phyloP scores from a whole-genome alignment of 1,140 invertebrate genomes.

The Nixonia krombeini region DNA sequence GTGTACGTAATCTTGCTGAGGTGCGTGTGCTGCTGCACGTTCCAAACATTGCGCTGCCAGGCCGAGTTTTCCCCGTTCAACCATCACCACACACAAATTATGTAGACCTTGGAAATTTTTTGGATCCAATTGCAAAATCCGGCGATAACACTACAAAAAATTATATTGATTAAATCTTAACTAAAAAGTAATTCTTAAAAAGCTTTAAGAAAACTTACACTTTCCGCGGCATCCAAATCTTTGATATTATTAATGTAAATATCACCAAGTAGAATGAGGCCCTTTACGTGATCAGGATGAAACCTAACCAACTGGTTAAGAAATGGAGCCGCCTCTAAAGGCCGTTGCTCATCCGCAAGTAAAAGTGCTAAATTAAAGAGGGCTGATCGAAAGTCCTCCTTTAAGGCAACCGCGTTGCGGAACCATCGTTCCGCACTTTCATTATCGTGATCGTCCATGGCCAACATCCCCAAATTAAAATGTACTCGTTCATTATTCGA shows the following conservation, averaged over 20 bases:
- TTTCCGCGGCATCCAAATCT: conserved; percentile 92
- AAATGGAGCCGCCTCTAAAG: conserved; percentile 93
- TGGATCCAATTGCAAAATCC: conserved; percentile 89
- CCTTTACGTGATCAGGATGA: conserved; percentile 96
- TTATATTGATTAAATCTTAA: no score
- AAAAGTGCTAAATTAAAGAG: conserved; percentile 95
- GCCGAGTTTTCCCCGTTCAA: conserved; percentile 88
- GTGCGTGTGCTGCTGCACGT: conserved; percentile 84
- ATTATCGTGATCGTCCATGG: conserved; percentile 93
- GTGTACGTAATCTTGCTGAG: conserved; percentile 92
- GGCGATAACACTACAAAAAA: conserved; percentile 85
- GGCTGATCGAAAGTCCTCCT: conserved; percentile 90
- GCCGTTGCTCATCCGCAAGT: conserved; percentile 88
- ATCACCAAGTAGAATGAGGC: conserved; percentile 93
- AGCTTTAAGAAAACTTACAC: conserved; percentile 73
- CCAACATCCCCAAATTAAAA: conserved; percentile 96
- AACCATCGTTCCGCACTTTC: conserved; percentile 92
- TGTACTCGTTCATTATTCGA: conserved; percentile 88
- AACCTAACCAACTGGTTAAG: conserved; percentile 91
- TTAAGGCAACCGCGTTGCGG: conserved; percentile 86
- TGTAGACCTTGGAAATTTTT: conserved; percentile 95
- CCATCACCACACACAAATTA: conserved; percentile 96
- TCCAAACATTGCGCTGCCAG: conserved; percentile 88
- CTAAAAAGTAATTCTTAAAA: no score
- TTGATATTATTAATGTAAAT: conserved; percentile 98